These are phyloP conservation scores for Drosophila sp. DNA, from an alignment of 1,140 invertebrate genomes.

Conservation along the genomic window DNA sequence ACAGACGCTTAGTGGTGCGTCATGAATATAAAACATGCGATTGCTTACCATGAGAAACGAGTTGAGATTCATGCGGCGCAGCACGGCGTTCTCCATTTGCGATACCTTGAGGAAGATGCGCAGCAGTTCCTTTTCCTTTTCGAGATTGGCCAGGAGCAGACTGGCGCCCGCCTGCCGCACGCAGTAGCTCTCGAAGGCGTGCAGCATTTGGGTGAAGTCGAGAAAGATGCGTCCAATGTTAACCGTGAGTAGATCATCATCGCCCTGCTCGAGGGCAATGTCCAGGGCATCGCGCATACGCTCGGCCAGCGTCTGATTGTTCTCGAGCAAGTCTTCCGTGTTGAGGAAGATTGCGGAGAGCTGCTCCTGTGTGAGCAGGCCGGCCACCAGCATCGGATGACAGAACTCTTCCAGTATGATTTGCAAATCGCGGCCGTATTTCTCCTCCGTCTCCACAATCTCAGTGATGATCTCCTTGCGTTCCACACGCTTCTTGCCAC, in stretches of 20 bases:
- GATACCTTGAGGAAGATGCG: constrained; percentile 97
- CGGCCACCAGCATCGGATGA: constrained; percentile 95
- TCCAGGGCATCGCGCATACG: constrained; percentile 95
- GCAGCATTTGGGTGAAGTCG: constrained; percentile 96
- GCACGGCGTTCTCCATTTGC: constrained; percentile 97
- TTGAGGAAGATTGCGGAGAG: constrained; percentile 96
- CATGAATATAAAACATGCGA: constrained; percentile 32
- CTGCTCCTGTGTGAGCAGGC: constrained; percentile 91
- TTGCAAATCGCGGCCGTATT: constrained; percentile 95
- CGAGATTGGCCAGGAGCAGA: constrained; percentile 93
- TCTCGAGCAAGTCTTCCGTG: constrained; percentile 95
- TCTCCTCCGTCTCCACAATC: constrained; percentile 98
- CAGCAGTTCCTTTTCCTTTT: constrained; percentile 97
- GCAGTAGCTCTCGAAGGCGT: constrained; percentile 97
- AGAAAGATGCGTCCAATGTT: constrained; percentile 96
- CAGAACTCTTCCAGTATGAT: constrained; percentile 98
- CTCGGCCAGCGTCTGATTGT: constrained; percentile 94
- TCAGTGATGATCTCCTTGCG: constrained; percentile 97
- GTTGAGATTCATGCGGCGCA: constrained; percentile 97
- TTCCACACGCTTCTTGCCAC: constrained; percentile 93
- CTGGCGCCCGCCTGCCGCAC: constrained; percentile 95
- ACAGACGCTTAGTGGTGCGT: constrained; percentile 2
- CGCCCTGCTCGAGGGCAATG: constrained; percentile 91
- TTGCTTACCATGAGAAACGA: constrained; percentile 96
- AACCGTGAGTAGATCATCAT: constrained; percentile 93